phyloP scores from a whole-genome alignment of 2,888 invertebrate species.

The Hirtodrosophila alboralis region DNA sequence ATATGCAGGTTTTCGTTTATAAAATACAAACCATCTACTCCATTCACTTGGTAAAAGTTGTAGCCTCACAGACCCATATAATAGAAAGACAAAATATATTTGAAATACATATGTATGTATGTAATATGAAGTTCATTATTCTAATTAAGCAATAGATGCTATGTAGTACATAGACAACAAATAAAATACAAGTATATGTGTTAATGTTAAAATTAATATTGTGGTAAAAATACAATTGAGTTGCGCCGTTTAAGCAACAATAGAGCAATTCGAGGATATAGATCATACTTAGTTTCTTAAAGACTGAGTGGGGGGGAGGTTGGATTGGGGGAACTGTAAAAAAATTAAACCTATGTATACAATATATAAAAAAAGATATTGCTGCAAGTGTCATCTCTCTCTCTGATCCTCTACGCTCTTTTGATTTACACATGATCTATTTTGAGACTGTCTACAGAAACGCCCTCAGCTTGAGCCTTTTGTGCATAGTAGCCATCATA shows the following conservation, averaged over 20 bases:
- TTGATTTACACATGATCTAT: conserved; percentile 66
- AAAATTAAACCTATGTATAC: conserved; percentile 44
- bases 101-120: conserved; percentile 11
- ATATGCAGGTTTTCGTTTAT: too few species aligned
- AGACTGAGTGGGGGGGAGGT: too few species aligned
- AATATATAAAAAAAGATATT: conserved; percentile 43
- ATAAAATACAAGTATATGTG: conserved; percentile 42
- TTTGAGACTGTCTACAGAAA: conserved; percentile 66
- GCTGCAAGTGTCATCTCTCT: conserved; percentile 39
- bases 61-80: too few species aligned
- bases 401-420: conserved; percentile 8
- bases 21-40: too few species aligned
- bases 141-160: conserved; percentile 56
- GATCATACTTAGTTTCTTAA: conserved; percentile 45
- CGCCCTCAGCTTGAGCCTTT: conserved; percentile 71
- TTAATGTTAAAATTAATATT: conserved; percentile 51
- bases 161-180: conserved; percentile 62
- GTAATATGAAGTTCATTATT: conserved; percentile 57
- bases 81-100: conserved; percentile 9
- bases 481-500: conserved; percentile 73
- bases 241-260: conserved; percentile 31
- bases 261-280: conserved; percentile 54
- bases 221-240: conserved; percentile 46
- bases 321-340: conserved; percentile 40
- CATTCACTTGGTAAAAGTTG: too few species aligned